Evolutionary conservation across 2,888 invertebrate species (phyloP), one percentile per base, ranked within the genome.

Genomic region (Agriopis marginaria): DNA sequence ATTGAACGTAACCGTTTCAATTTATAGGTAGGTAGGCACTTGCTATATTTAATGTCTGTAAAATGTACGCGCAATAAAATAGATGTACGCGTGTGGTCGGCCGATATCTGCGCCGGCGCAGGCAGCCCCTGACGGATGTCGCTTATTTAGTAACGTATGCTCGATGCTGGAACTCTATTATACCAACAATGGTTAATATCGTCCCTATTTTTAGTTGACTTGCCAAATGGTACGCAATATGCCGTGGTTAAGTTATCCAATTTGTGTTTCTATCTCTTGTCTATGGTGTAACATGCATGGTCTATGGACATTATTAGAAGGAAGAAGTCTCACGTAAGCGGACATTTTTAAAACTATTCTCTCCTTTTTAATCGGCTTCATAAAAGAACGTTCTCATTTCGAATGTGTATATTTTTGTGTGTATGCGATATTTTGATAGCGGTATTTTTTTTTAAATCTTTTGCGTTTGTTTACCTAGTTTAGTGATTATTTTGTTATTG

Each of bases 31-130:
- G 17, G 17, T 63, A 32, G 0, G 14, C 17, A 47, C n/a, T 23
- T 40, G 14, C 65, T 77, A 74, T 76, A 73, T 63, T 70, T 70
- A 66, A 68, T 68, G 42, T 73, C 62, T 76, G 69, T 76, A 74
- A 72, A 74, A 71, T 67, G 72, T 74, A 70, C 72, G 59, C 74
- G 72, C 79, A 80, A 80, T 80, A 79, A 80, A 80, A 68, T 82
- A 79, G 77, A 80, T 77, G 77, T 82, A 84, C 75, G 85, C 86
- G 86, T 88, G 87, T 84, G 89, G 88, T 86, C 84, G 82, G 54
- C 40, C 32, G 59, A 59, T 74, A 74, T 75, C 65, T 74, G 77
- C 77, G 75, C 71, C 65, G 65, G 75, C 79, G 76, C 74, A 72
- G 66, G 76, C 74, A 70, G 66, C 58, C 68, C 80, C 79, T 45